A percentile compares a stretch with the other conserved stretches of the same genome.
Conservation (phyloP, 2,113 vertebrate genomes). For the Thamnophis sirtalis region DNA sequence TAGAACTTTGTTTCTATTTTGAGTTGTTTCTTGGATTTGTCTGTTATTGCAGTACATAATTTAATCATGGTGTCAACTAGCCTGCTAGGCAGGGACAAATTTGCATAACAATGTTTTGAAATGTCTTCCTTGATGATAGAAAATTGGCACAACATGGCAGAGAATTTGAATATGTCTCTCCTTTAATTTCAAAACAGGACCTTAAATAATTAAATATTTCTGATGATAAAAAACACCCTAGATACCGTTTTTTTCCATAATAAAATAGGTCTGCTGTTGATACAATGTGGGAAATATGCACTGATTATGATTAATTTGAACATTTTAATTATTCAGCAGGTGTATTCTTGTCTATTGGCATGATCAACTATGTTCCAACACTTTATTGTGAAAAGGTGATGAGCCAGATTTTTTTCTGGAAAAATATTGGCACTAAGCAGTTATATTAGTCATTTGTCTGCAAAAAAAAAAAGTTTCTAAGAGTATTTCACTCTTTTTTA, state of each 20-base stretch:
- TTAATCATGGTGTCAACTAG: conserved; percentile 5
- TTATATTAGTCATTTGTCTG: background rate
- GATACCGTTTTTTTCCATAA: background rate
- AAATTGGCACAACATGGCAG: conserved; percentile 2
- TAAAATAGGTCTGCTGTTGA: background rate
- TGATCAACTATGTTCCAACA: background rate
- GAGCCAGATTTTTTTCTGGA: background rate
- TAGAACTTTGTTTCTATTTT: background rate
- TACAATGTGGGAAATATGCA: background rate
- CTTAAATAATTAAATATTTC: conserved; percentile 5
- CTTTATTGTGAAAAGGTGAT: background rate
- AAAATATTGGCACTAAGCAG: background rate
- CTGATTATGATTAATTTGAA: background rate
- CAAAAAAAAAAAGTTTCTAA: background rate
- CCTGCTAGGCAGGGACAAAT: conserved; percentile 13
- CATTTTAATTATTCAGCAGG: background rate
- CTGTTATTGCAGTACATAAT: background rate
- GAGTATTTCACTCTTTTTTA: background rate
- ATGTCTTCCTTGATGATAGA: conserved; percentile 20
- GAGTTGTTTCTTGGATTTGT: conserved; percentile 14
- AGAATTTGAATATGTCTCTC: background rate
- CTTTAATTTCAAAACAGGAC: conserved; percentile 10
- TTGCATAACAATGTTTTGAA: conserved; percentile 13
- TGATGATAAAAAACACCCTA: background rate
- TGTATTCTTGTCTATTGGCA: background rate